A percentile compares a stretch with the other conserved stretches of the same genome.
phyloP scores from a whole-genome alignment of 1,140 invertebrate species.

The Argopecten irradians region DNA sequence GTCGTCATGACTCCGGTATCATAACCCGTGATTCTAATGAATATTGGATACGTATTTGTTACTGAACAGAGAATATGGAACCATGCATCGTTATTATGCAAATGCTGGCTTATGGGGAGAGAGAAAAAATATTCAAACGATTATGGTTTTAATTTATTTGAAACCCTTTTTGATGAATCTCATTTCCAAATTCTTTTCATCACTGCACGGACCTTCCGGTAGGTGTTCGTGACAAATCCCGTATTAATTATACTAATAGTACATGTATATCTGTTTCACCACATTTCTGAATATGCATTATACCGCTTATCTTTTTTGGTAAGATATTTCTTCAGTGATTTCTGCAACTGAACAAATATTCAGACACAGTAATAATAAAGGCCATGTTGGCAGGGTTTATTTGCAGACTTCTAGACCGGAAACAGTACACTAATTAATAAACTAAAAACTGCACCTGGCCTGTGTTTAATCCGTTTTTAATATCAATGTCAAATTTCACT shows the following conservation, averaged over 20 bases:
- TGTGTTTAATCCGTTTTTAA: neutral
- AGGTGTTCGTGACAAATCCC: neutral
- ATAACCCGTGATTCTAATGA: no score
- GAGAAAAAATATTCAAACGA: no score
- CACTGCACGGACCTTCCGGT: neutral
- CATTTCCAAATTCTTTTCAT: no score
- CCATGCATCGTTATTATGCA: no score
- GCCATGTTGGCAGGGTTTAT: neutral
- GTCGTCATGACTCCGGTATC: neutral
- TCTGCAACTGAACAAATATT: neutral
- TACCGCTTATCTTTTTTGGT: neutral
- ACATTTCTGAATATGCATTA: neutral
- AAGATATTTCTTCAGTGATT: neutral
- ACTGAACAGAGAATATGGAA: no score
- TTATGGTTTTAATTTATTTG: no score
- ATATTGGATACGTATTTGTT: neutral
- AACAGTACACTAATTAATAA: neutral
- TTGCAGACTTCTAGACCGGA: neutral
- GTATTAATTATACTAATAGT: neutral
- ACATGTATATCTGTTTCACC: neutral
- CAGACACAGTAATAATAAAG: neutral
- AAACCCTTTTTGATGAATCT: no score
- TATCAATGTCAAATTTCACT: neutral
- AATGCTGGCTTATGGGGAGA: no score
- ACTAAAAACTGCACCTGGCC: neutral